Percentiles rank a stretch among this genome's conserved stretches.
Conservation (phyloP, 1,140 invertebrate genomes). For the Samia ricini region DNA sequence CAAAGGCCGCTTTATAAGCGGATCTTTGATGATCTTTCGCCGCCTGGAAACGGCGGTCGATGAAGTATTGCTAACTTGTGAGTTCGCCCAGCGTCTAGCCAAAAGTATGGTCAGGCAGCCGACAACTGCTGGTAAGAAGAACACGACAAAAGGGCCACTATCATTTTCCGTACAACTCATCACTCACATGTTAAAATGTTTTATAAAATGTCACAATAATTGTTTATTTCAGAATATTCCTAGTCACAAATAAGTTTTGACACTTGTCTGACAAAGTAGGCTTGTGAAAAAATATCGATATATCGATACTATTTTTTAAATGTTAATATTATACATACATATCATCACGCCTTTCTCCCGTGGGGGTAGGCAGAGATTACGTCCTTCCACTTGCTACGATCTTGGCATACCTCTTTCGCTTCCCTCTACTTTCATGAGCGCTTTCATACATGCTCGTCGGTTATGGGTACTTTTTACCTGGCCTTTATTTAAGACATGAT, state of each 20-base stretch:
- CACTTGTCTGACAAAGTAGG: conserved; percentile 4
- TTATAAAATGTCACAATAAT: conserved; percentile 58
- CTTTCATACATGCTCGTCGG: no score
- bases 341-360: no score
- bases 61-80: conserved; percentile 64
- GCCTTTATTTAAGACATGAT: no score
- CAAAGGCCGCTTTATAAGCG: conserved; percentile 63
- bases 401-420: no score
- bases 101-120: conserved; percentile 73
- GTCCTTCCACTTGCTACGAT: no score
- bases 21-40: conserved; percentile 74
- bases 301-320: no score
- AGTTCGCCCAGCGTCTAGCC: conserved; percentile 70
- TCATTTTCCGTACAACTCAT: conserved; percentile 78
- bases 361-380: no score
- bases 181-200: conserved; percentile 71
- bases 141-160: conserved; percentile 76
- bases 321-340: no score
- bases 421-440: no score
- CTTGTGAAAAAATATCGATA: no score
- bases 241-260: neutral
- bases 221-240: conserved; percentile 16
- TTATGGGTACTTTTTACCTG: no score
- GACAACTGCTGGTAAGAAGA: conserved; percentile 73
- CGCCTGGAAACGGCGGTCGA: conserved; percentile 70